A percentile compares a stretch with the other conserved stretches of the same genome.
Evolutionary conservation across 2,797 vertebrate genomes (phyloP).

Genomic region (Ibycter americanus): DNA sequence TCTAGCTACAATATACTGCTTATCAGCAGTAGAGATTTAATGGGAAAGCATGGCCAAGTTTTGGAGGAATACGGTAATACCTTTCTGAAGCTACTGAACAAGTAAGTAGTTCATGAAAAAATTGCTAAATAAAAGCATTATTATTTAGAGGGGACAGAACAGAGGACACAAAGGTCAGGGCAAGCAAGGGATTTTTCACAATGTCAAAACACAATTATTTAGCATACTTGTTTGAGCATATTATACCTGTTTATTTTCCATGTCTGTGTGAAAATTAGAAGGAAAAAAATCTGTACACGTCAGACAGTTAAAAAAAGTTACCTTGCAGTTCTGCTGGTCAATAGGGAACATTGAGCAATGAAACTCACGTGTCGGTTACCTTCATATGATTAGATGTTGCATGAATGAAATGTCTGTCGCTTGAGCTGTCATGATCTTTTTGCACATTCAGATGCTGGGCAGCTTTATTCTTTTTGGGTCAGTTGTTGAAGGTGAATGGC

Average conservation of each 20-base stretch:
- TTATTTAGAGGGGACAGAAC: neutral
- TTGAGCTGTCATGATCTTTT: neutral
- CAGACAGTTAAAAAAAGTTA: neutral
- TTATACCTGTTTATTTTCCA: neutral
- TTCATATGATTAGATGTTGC: neutral
- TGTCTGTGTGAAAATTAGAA: neutral
- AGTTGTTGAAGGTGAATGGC: neutral
- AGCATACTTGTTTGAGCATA: neutral
- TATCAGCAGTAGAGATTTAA: neutral
- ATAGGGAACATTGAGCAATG: accelerated
- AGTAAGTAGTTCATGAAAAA: neutral
- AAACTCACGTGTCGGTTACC: neutral
- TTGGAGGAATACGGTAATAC: neutral
- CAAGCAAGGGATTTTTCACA: neutral
- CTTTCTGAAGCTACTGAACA: neutral
- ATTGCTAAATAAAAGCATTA: neutral
- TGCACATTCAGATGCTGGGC: neutral
- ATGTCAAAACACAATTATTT: neutral
- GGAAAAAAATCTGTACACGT: neutral
- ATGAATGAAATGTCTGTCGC: neutral
- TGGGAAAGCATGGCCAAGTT: neutral
- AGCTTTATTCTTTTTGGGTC: neutral
- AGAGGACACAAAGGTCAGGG: neutral
- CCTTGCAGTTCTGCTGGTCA: neutral
- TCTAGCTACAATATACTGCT: neutral